Evolutionary conservation across 2,888 invertebrate species (phyloP).

Genomic region (Conomelus anceps): DNA sequence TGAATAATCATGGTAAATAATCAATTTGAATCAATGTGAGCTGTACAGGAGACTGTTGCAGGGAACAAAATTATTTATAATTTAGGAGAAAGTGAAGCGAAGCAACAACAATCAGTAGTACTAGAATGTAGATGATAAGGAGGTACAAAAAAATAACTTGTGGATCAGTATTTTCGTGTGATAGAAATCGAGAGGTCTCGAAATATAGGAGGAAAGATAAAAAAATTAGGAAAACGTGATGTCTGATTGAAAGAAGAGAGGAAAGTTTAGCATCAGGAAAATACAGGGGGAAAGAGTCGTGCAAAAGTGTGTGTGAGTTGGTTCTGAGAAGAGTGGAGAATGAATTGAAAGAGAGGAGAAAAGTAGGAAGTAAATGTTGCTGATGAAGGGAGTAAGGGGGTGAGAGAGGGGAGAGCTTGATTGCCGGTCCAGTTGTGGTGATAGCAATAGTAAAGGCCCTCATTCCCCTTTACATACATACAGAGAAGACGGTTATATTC

Average conservation of each 20-base stretch:
- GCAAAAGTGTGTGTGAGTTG: not conserved
- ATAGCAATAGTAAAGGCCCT: not conserved
- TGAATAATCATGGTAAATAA: too few relatives aligned
- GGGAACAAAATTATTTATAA: too few relatives aligned
- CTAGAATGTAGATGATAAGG: too few relatives aligned
- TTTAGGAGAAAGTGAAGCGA: too few relatives aligned
- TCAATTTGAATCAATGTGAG: too few relatives aligned
- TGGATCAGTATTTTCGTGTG: too few relatives aligned
- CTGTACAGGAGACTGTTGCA: too few relatives aligned
- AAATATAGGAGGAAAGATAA: not conserved
- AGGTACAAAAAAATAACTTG: too few relatives aligned
- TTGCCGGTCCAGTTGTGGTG: not conserved
- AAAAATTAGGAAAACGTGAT: not conserved
- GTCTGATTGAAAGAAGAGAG: not conserved
- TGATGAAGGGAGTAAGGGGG: not conserved
- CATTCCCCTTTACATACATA: not conserved
- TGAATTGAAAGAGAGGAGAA: not conserved
- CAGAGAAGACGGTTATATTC: constrained; percentile 9
- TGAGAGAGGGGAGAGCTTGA: not conserved
- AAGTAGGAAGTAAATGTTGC: not conserved
- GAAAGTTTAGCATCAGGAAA: not conserved
- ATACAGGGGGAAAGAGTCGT: not conserved
- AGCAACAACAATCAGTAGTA: too few relatives aligned
- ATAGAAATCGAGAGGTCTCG: too few relatives aligned
- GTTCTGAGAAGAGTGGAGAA: not conserved